These are phyloP conservation scores for Chelonus formosanus DNA, from an alignment of 2,888 invertebrate species.

Conservation along the genomic window DNA sequence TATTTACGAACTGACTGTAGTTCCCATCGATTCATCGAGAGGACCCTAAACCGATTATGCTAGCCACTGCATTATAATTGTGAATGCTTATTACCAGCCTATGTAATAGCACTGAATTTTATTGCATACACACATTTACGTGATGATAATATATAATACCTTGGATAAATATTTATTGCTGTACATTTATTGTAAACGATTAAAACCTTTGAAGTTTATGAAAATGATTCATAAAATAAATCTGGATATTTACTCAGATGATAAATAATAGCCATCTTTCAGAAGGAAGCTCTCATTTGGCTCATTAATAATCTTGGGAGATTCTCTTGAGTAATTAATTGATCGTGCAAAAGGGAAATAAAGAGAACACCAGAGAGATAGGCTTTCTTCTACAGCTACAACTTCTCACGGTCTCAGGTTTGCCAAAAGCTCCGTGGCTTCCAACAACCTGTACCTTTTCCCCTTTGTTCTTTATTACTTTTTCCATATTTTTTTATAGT, in stretches of 20 bases:
- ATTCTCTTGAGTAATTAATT: conserved; percentile 30
- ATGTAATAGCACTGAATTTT: conserved; percentile 33
- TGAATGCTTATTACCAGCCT: conserved; percentile 47
- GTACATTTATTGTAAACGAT: neutral
- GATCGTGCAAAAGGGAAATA: conserved; percentile 12
- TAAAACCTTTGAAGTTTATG: too few relatives aligned
- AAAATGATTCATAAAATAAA: neutral
- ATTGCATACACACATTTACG: conserved; percentile 16
- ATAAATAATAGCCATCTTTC: conserved; percentile 21
- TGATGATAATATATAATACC: too few relatives aligned
- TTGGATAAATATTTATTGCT: conserved; percentile 12
- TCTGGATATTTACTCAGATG: neutral
- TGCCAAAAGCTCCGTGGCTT: conserved; percentile 15
- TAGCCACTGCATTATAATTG: conserved; percentile 51
- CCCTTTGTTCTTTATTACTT: neutral
- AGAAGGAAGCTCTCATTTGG: neutral
- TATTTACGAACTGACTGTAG: conserved; percentile 47
- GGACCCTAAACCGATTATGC: conserved; percentile 52
- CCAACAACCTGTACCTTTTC: conserved; percentile 5
- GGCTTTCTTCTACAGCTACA: conserved; percentile 4
- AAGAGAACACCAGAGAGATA: conserved; percentile 1
- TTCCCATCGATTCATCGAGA: conserved; percentile 51
- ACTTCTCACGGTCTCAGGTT: conserved; percentile 12
- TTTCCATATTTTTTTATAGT: neutral
- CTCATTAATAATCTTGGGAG: conserved; percentile 28